Evolutionary conservation across 2,113 vertebrate species (phyloP), one percentile per base, ranked within the genome.

Genomic region (Nestor notabilis): DNA sequence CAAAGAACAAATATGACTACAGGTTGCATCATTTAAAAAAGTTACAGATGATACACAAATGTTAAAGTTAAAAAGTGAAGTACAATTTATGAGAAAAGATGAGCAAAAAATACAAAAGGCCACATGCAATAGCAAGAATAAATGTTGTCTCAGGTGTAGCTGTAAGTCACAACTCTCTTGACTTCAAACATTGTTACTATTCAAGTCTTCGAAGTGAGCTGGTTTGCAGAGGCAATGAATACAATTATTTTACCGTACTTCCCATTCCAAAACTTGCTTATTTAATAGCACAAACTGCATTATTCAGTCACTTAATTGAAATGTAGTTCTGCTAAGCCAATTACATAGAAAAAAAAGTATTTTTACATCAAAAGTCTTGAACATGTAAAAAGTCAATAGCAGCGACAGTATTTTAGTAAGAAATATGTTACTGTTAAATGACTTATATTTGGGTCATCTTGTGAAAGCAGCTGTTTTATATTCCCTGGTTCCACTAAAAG

Each of bases 211-310:
- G 80, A 90, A 92, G 66, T 3, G 9, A 39, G 43, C 65, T 81
- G 50, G 37, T 50, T 66, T 74, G 43, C 41, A 92, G 41, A 83
- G 68, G 31, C 43, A 78, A 90, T 7, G 1, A 66, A 68, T 55
- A 27, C 7, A n/a, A n/a, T 44, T 70, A 41, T 52, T 75, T 94
- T n/a, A 74, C n/a, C 66, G 68, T 20, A 80, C 33, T 68, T 78
- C 61, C 39, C 68, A 47, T 69, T 78, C 52, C 28, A 76, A 93
- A 90, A 56, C n/a, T 79, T 77, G 33, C 31, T 64, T 89, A 88
- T 89, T 96, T 92, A 71, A 89, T 33, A 91, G 46, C 87, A 97
- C 21, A 81, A 78, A 58, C 68, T 94, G 83, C 15, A 87, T 91
- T 87, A 88, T 63, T 85, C 79, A 90, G 46, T 84, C 89, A 56